Percentiles rank a stretch among this genome's conserved stretches.
Conservation (phyloP, 1,140 invertebrate species). For the Conopomorpha cramerella region DNA sequence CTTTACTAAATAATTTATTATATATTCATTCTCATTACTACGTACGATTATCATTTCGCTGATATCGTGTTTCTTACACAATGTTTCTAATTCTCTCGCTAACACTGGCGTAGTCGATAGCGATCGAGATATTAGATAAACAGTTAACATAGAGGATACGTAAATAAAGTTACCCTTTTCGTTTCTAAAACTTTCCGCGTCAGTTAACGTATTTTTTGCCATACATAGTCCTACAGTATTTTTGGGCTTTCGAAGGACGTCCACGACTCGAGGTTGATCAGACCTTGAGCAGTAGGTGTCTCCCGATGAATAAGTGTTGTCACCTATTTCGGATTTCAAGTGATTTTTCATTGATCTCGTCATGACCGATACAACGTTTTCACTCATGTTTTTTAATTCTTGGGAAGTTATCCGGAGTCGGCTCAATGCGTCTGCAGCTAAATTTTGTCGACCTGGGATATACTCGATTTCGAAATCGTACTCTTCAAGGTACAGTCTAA, state of each 20-base stretch:
- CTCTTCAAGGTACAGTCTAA: background rate
- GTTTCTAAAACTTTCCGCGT: background rate
- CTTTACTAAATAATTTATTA: background rate
- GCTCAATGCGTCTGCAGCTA: background rate
- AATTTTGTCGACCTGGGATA: background rate
- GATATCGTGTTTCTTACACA: background rate
- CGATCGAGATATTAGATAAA: background rate
- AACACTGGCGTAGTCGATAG: slow-evolving; percentile 1
- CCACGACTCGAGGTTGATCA: background rate
- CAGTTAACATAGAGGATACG: background rate
- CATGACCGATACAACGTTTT: background rate
- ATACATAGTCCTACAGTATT: background rate
- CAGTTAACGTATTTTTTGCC: background rate
- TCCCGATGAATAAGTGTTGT: background rate
- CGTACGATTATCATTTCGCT: background rate
- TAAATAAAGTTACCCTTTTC: background rate
- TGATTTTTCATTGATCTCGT: too few relatives aligned
- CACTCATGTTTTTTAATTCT: background rate
- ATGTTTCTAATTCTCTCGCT: slow-evolving; percentile 2
- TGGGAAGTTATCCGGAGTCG: background rate
- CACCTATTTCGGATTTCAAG: background rate
- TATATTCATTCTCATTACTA: background rate
- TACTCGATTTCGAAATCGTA: background rate
- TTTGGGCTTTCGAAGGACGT: background rate
- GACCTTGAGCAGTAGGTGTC: background rate